phyloP scores from a whole-genome alignment of 2,113 vertebrate genomes.

The Actinemys pallida region DNA sequence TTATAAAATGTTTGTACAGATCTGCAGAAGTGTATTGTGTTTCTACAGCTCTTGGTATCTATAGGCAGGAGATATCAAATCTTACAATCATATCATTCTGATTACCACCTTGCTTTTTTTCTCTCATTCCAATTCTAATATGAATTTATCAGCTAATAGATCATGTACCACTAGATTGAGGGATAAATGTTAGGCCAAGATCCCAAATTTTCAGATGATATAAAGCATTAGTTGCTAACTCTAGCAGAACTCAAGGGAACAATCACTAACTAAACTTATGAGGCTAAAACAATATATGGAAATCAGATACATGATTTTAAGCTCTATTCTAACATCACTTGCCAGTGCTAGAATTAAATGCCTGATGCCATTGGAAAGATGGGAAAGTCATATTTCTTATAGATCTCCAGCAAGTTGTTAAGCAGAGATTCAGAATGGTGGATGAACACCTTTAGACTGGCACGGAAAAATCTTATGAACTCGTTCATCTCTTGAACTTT shows the following conservation, averaged over 20 bases:
- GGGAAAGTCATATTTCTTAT: neutral
- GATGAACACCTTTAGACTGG: neutral
- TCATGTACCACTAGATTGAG: neutral
- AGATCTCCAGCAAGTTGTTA: neutral
- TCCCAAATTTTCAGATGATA: neutral
- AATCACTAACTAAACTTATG: neutral
- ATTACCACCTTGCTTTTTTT: neutral
- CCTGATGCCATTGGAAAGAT: neutral
- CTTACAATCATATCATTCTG: neutral
- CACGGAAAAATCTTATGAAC: slow-evolving; percentile 26
- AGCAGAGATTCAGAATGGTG: neutral
- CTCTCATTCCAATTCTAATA: accelerated
- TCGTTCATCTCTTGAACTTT: slow-evolving; percentile 21
- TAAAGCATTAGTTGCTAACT: neutral
- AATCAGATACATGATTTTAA: neutral
- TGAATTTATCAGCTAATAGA: neutral
- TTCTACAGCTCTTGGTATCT: neutral
- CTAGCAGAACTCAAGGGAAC: neutral
- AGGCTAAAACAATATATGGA: neutral
- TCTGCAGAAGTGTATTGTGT: neutral
- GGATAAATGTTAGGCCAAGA: neutral
- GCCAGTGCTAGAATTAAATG: neutral
- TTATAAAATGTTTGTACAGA: neutral
- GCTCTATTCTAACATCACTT: neutral
- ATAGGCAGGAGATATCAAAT: neutral